Percentiles rank a stretch among this genome's conserved stretches.
These are phyloP conservation scores for Amiota minor DNA, from an alignment of 2,888 invertebrate species.

Conservation along the genomic window DNA sequence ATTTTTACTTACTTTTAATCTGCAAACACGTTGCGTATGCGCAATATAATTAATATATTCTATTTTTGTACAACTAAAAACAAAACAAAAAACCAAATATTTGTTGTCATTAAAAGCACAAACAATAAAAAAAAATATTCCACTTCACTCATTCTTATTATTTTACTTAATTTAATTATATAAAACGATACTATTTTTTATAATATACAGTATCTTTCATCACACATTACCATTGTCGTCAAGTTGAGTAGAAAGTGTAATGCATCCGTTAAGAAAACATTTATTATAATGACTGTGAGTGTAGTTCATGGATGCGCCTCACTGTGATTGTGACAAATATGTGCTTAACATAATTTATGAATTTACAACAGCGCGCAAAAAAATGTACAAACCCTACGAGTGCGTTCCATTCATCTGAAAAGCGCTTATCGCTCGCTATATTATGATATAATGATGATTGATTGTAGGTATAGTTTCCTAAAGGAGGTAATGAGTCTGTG, in stretches of 20 bases:
- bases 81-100: background rate
- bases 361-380: slow-evolving; percentile 7
- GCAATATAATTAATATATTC: slow-evolving; percentile 17
- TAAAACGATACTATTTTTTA: background rate
- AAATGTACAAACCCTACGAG: background rate
- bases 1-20: background rate
- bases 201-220: background rate
- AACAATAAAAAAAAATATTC: slow-evolving; percentile 5
- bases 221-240: background rate
- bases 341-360: slow-evolving; percentile 8
- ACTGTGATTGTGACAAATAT: background rate
- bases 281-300: background rate
- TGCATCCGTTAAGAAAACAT: background rate
- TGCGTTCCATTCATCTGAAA: background rate
- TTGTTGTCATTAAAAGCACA: background rate
- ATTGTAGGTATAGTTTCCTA: too few species aligned
- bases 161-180: background rate
- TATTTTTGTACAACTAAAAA: background rate
- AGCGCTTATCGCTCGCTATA: too few species aligned
- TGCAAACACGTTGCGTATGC: background rate
- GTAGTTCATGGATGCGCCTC: background rate
- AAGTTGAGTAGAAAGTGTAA: too few species aligned
- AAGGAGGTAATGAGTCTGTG: too few species aligned
- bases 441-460: too few species aligned
- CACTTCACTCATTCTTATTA: slow-evolving; percentile 20